Evolutionary conservation across 1,140 invertebrate species (phyloP).

Genomic region (Dreissena polymorpha): DNA sequence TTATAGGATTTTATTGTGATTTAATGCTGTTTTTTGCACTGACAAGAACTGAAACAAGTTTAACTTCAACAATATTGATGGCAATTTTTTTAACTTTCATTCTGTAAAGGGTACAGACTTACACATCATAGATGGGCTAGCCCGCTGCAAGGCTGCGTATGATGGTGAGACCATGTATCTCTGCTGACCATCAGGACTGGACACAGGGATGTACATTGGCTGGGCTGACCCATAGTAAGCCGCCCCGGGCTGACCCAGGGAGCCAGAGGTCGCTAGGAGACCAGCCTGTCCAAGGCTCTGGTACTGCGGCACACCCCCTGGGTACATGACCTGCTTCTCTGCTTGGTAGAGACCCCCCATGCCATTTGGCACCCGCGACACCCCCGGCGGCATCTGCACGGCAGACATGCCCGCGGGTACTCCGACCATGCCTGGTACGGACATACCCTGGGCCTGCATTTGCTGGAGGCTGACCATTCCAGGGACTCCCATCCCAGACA

Average conservation of each 20-base stretch:
- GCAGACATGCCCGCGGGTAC: conserved; percentile 37
- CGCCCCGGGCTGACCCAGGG: conserved; percentile 12
- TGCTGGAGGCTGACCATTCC: neutral
- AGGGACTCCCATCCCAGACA: neutral
- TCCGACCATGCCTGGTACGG: conserved; percentile 33
- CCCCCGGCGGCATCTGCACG: conserved; percentile 26
- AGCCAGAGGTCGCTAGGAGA: conserved; percentile 25
- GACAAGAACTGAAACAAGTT: too few species aligned
- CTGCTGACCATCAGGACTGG: conserved; percentile 34
- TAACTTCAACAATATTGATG: too few species aligned
- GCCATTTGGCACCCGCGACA: conserved; percentile 35
- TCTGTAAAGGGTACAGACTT: too few species aligned
- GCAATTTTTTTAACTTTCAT: too few species aligned
- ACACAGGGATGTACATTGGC: conserved; percentile 31
- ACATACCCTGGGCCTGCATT: conserved; percentile 24
- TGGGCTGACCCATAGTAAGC: conserved; percentile 5
- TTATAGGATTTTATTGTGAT: too few species aligned
- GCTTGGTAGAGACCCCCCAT: conserved; percentile 37
- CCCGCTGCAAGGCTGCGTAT: conserved; percentile 4
- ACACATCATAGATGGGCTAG: too few species aligned
- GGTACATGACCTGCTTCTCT: conserved; percentile 26
- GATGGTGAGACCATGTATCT: conserved; percentile 47
- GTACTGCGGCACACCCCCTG: conserved; percentile 19
- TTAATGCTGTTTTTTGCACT: too few species aligned
- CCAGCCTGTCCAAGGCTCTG: conserved; percentile 31